phyloP scores from a whole-genome alignment of 2,113 vertebrate species.

The Erythrolamprus reginae region DNA sequence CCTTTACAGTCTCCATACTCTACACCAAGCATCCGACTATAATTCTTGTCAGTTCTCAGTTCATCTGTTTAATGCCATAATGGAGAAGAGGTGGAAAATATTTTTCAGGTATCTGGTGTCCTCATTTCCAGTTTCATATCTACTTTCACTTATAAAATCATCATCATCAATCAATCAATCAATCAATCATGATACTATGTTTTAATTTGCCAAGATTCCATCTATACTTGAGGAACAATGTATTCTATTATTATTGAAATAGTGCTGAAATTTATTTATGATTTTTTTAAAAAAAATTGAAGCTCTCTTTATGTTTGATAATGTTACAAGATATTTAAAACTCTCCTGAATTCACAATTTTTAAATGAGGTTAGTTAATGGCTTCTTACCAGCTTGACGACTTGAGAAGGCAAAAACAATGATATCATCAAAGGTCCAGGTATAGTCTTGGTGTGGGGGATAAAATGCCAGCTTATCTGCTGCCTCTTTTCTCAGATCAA shows the following conservation, averaged over 20 bases:
- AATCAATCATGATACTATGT: not conserved
- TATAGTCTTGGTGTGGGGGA: constrained; percentile 89
- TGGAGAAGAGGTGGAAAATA: constrained; percentile 33
- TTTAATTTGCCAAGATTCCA: not conserved
- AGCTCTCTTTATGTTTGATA: not conserved
- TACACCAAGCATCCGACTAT: constrained; percentile 34
- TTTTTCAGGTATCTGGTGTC: constrained; percentile 33
- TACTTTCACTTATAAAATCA: not conserved
- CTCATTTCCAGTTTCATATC: not conserved
- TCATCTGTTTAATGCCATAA: constrained; percentile 54
- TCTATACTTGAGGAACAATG: not conserved
- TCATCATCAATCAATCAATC: not conserved
- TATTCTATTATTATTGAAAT: not conserved
- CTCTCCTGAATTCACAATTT: not conserved
- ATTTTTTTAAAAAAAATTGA: not conserved
- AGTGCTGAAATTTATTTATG: not conserved
- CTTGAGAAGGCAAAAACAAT: constrained; percentile 96
- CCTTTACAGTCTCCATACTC: constrained; percentile 31
- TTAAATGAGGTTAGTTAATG: not conserved
- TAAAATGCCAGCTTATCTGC: constrained; percentile 80
- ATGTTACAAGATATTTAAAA: not conserved
- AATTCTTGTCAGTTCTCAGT: constrained; percentile 41
- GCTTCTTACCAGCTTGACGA: constrained; percentile 80
- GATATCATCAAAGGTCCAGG: constrained; percentile 97
- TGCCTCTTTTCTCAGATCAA: constrained; percentile 87